Conservation (phyloP, 2,888 invertebrate species). For the Clusia tigrina region DNA sequence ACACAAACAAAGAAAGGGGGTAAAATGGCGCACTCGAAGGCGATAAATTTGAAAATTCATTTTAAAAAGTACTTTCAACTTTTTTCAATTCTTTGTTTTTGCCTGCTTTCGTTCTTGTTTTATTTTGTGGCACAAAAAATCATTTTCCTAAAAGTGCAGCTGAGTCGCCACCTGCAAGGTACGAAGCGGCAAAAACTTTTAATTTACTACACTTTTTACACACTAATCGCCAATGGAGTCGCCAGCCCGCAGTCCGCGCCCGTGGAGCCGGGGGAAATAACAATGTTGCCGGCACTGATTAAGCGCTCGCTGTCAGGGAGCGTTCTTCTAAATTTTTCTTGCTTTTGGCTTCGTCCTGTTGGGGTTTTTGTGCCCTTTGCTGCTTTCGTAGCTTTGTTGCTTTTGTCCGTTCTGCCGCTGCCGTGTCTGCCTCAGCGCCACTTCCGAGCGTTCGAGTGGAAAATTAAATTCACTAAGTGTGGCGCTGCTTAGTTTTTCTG, state of each 20-base stretch:
- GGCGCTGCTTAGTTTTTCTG: not conserved
- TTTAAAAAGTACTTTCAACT: not conserved
- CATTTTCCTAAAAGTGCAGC: not conserved
- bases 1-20: slow-evolving; percentile 6
- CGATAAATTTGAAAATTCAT: slow-evolving; percentile 3
- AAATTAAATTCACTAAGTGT: slow-evolving; percentile 50
- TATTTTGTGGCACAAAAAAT: too few species aligned
- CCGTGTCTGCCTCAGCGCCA: not conserved
- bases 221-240: slow-evolving; percentile 32
- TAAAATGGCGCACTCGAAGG: not conserved
- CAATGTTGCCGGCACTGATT: not conserved
- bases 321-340: not conserved
- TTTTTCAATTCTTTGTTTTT: too few species aligned
- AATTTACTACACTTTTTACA: slow-evolving; percentile 33
- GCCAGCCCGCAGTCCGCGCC: not conserved
- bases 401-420: not conserved
- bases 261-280: not conserved
- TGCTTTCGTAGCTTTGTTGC: too few species aligned
- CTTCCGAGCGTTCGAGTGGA: slow-evolving; percentile 45
- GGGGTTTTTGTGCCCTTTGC: not conserved
- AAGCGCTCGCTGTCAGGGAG: not conserved
- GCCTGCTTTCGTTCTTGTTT: too few species aligned
- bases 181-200: slow-evolving; percentile 30
- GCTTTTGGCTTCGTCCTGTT: not conserved
- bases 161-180: not conserved